phyloP scores from a whole-genome alignment of 2,888 invertebrate species.

The Dasypogon diadema region DNA sequence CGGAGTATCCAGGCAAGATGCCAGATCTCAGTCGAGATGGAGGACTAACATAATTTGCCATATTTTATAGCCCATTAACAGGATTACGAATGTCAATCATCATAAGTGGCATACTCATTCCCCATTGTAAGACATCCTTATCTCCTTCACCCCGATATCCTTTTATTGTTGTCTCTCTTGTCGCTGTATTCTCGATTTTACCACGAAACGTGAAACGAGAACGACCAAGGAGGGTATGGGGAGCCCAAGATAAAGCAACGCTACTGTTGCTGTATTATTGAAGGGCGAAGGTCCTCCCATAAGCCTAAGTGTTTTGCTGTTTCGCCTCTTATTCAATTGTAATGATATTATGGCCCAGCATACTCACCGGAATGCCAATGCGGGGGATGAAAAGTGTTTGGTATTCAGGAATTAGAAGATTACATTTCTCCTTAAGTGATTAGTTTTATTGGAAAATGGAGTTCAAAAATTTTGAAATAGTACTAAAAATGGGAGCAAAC shows the following conservation, averaged over 20 bases:
- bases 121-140: conserved; percentile 56
- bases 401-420: conserved; percentile 55
- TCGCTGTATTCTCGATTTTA: conserved; percentile 39
- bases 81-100: conserved; percentile 62
- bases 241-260: conserved; percentile 29
- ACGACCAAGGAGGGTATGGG: background rate
- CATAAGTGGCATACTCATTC: conserved; percentile 61
- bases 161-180: conserved; percentile 55
- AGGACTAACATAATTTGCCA: conserved; percentile 60
- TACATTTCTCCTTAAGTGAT: conserved; percentile 56
- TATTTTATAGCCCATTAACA: conserved; percentile 61
- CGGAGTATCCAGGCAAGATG: conserved; percentile 54
- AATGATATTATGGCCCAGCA: conserved; percentile 56
- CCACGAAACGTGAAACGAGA: no score
- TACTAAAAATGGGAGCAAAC: no score
- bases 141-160: conserved; percentile 35
- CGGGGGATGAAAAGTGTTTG: conserved; percentile 50
- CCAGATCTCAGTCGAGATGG: conserved; percentile 52
- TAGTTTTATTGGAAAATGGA: conserved; percentile 53
- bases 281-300: conserved; percentile 36
- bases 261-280: conserved; percentile 51
- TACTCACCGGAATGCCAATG: conserved; percentile 52
- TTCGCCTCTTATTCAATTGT: conserved; percentile 55
- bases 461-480: conserved; percentile 32
- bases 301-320: conserved; percentile 55